Percentiles rank a stretch among this genome's conserved stretches.
Conservation (phyloP, 2,888 invertebrate genomes). For the Callosobruchus maculatus region DNA sequence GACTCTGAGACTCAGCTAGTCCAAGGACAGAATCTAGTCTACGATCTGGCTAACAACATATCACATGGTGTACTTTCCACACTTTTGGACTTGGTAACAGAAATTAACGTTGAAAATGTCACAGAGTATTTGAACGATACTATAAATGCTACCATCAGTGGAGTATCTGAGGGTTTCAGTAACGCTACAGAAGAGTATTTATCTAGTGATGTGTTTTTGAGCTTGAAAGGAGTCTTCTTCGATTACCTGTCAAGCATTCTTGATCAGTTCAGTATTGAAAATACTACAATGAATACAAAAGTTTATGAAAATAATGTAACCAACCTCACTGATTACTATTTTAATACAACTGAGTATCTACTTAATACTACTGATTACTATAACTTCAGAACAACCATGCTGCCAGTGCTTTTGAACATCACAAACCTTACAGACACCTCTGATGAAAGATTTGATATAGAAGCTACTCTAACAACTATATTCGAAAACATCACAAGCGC, state of each 20-base stretch:
- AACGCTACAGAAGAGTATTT: background rate
- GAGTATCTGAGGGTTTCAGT: background rate
- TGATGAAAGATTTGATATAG: slow-evolving; percentile 22
- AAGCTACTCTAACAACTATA: slow-evolving; percentile 12
- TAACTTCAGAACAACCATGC: slow-evolving; percentile 9
- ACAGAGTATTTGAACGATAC: background rate
- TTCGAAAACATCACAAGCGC: slow-evolving; percentile 9
- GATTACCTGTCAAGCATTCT: slow-evolving; percentile 29
- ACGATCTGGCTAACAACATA: background rate
- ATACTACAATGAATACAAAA: slow-evolving; percentile 9
- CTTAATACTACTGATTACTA: slow-evolving; percentile 9
- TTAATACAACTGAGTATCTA: background rate
- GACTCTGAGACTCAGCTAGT: background rate
- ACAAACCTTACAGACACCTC: slow-evolving; percentile 5
- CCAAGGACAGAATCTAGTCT: background rate
- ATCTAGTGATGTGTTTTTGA: background rate
- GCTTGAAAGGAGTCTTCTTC: slow-evolving; percentile 22
- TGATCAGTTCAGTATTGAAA: slow-evolving; percentile 8
- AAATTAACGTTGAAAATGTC: background rate
- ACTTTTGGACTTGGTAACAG: background rate
- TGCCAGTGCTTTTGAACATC: slow-evolving; percentile 11
- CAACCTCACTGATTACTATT: background rate
- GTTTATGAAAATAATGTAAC: too few relatives aligned
- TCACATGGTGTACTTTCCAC: background rate
- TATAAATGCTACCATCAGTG: background rate